Conservation (phyloP, 2,888 invertebrate genomes). For the Merodon equestris region DNA sequence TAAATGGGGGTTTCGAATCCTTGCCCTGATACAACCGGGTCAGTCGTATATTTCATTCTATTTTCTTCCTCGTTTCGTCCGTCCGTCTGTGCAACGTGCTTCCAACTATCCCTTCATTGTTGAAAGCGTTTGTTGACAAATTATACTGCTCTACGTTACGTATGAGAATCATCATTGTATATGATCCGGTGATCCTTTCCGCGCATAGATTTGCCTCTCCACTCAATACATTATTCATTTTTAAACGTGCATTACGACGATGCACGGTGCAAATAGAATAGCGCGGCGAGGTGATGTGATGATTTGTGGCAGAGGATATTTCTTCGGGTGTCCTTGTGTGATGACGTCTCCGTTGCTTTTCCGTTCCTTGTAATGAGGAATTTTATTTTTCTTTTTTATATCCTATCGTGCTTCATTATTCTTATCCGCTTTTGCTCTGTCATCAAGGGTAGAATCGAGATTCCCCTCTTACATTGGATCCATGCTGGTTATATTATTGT, state of each 20-base stretch:
- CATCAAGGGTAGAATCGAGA: conserved; percentile 32
- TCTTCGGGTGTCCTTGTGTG: conserved; percentile 10
- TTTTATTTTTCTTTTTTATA: conserved; percentile 27
- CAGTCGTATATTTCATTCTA: conserved; percentile 48
- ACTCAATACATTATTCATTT: conserved; percentile 68
- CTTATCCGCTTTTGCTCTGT: not conserved
- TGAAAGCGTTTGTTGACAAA: conserved; percentile 61
- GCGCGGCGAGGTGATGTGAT: conserved; percentile 42
- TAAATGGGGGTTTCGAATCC: conserved; percentile 49
- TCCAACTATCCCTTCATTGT: too few relatives aligned
- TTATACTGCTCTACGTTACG: conserved; percentile 35
- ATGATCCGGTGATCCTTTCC: conserved; percentile 62
- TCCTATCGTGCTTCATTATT: too few relatives aligned
- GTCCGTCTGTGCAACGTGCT: conserved; percentile 46
- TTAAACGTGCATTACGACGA: conserved; percentile 56
- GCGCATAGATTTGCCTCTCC: conserved; percentile 43
- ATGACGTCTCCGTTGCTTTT: not conserved
- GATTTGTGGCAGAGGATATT: conserved; percentile 62
- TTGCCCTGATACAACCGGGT: conserved; percentile 39
- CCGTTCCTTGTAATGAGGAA: conserved; percentile 26
- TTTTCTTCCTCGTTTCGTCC: conserved; percentile 25
- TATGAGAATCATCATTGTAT: conserved; percentile 49
- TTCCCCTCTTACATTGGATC: conserved; percentile 2
- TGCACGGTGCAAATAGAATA: conserved; percentile 10
- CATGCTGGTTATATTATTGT: conserved; percentile 21